Evolutionary conservation across 2,113 vertebrate genomes (phyloP).

Genomic region (Neolamprologus caudopunctatus): DNA sequence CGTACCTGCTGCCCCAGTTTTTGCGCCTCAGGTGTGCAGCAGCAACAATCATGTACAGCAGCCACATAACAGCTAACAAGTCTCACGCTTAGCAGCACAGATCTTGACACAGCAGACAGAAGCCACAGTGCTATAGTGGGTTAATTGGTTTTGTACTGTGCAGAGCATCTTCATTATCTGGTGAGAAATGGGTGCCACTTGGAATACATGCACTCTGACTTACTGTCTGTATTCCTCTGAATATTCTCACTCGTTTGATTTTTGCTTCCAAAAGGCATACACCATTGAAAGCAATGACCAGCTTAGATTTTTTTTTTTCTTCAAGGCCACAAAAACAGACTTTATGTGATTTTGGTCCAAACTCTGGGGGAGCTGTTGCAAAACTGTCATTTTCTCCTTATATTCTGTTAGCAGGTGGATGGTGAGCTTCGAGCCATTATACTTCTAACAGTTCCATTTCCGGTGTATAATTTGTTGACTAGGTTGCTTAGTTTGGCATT

Average conservation of each 20-base stretch:
- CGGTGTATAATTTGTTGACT: background rate
- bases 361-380: background rate
- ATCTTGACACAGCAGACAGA: background rate
- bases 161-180: slow-evolving; percentile 15
- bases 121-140: background rate
- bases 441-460: background rate
- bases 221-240: background rate
- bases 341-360: background rate
- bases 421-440: background rate
- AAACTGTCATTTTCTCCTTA: background rate
- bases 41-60: background rate
- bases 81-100: background rate
- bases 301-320: background rate
- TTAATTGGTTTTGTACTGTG: slow-evolving; percentile 3
- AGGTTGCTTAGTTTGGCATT: background rate
- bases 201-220: background rate
- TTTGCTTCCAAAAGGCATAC: background rate
- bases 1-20: slow-evolving; percentile 1
- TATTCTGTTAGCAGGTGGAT: background rate
- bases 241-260: background rate
- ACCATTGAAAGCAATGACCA: background rate
- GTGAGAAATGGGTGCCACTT: background rate
- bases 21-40: slow-evolving; percentile 10
- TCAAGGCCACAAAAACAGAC: background rate
- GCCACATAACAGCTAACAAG: background rate